phyloP scores from a whole-genome alignment of 2,113 vertebrate genomes.

The Scortum barcoo region DNA sequence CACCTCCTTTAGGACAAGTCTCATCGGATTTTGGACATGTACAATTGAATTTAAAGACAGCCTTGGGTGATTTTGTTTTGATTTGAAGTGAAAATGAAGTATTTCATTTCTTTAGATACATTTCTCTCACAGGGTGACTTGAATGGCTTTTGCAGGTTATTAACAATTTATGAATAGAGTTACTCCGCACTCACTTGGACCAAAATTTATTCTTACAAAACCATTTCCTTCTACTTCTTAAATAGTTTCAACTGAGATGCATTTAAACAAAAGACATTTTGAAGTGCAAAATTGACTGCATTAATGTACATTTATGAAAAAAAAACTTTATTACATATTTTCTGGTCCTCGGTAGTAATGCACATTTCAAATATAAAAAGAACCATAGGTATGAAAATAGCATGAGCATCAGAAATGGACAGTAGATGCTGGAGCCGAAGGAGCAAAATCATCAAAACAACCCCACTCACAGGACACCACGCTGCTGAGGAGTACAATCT shows the following conservation, averaged over 20 bases:
- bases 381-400: conserved; percentile 72
- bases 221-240: conserved; percentile 39
- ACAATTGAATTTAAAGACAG: conserved; percentile 29
- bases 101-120: background rate
- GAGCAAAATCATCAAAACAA: conserved; percentile 57
- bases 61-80: conserved; percentile 10
- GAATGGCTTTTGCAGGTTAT: background rate
- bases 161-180: background rate
- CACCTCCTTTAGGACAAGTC: conserved; percentile 6
- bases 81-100: background rate
- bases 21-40: conserved; percentile 37
- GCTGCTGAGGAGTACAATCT: conserved; percentile 61
- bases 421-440: conserved; percentile 53
- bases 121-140: background rate
- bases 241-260: conserved; percentile 54
- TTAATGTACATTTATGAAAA: conserved; percentile 62
- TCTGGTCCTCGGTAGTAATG: conserved; percentile 59
- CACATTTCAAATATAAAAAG: conserved; percentile 77
- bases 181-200: background rate
- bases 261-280: conserved; percentile 46
- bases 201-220: background rate
- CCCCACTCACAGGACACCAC: conserved; percentile 65
- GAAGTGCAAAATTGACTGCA: conserved; percentile 49
- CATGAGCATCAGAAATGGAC: conserved; percentile 58
- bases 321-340: conserved; percentile 74